Percentiles rank a stretch among this genome's conserved stretches.
phyloP scores from a whole-genome alignment of 2,797 vertebrate species.

The Anniella stebbinsi region DNA sequence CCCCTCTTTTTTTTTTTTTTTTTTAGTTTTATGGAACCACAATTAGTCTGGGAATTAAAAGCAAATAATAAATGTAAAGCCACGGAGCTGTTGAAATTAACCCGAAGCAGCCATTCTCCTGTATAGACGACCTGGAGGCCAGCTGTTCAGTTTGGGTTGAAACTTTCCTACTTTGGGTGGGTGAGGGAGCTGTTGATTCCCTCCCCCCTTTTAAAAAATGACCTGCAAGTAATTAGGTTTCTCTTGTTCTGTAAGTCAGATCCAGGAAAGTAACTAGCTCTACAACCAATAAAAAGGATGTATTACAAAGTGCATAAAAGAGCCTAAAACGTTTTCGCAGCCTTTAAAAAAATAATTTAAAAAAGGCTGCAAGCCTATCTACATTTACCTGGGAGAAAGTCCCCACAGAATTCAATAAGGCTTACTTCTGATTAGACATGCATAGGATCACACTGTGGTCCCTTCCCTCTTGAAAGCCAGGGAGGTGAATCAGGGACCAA shows the following conservation, averaged over 20 bases:
- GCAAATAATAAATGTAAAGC: constrained; percentile 59
- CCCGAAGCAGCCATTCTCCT: constrained; percentile 58
- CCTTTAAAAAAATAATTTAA: too few species aligned
- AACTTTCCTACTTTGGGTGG: constrained; percentile 30
- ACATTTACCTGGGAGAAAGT: too few species aligned
- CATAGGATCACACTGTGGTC: neutral
- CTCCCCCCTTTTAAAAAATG: neutral
- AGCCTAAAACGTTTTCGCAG: neutral
- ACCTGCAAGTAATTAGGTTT: constrained; percentile 42
- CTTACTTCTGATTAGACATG: too few species aligned
- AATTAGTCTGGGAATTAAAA: constrained; percentile 68
- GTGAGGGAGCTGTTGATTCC: neutral
- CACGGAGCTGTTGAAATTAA: constrained; percentile 54
- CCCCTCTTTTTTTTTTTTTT: neutral
- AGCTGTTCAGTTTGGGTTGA: constrained; percentile 61
- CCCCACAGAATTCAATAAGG: too few species aligned
- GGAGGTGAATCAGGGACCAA: too few species aligned
- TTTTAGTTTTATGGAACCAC: constrained; percentile 51
- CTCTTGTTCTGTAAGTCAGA: constrained; percentile 54
- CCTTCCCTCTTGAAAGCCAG: too few species aligned
- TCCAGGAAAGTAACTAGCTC: constrained; percentile 31
- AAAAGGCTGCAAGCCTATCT: too few species aligned
- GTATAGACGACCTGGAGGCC: constrained; percentile 56
- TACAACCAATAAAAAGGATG: constrained; percentile 49
- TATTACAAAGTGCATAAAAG: constrained; percentile 6